A percentile compares a stretch with the other conserved stretches of the same genome.
These are phyloP conservation scores for Allacma fusca DNA, from an alignment of 2,888 invertebrate species.

Conservation along the genomic window DNA sequence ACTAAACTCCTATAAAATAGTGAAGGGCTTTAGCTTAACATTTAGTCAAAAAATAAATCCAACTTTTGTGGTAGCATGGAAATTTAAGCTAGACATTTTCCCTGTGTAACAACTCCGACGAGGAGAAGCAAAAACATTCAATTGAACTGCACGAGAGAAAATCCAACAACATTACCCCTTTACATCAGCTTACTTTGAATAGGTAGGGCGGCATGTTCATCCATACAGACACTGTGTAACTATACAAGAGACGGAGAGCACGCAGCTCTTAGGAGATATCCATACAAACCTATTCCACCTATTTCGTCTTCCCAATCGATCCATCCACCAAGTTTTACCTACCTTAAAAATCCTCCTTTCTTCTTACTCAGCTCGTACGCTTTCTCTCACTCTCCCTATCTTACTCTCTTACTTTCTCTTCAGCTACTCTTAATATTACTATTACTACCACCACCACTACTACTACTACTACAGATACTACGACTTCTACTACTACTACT, in stretches of 20 bases:
- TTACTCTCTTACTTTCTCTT: background rate
- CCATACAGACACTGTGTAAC: too few species aligned
- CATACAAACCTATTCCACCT: constrained; percentile 23
- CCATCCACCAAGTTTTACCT: constrained; percentile 19
- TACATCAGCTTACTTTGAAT: too few species aligned
- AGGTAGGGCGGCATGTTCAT: too few species aligned
- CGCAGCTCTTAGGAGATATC: background rate
- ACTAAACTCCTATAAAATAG: background rate
- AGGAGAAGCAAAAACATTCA: background rate
- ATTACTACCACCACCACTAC: too few species aligned
- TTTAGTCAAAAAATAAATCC: background rate
- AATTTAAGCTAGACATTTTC: background rate
- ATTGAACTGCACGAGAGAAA: constrained; percentile 32
- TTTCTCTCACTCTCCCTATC: background rate
- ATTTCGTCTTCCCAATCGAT: constrained; percentile 44
- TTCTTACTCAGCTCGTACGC: background rate
- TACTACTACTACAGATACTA: too few species aligned
- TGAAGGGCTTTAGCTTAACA: background rate
- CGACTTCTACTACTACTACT: too few species aligned
- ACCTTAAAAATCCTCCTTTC: background rate
- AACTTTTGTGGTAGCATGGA: background rate
- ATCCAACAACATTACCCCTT: constrained; percentile 23
- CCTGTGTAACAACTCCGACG: background rate
- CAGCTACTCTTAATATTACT: background rate
- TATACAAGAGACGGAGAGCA: too few species aligned